Percentiles rank a stretch among this genome's conserved stretches.
These are phyloP conservation scores for Argya squamiceps DNA, from an alignment of 2,797 vertebrate genomes.

Conservation along the genomic window DNA sequence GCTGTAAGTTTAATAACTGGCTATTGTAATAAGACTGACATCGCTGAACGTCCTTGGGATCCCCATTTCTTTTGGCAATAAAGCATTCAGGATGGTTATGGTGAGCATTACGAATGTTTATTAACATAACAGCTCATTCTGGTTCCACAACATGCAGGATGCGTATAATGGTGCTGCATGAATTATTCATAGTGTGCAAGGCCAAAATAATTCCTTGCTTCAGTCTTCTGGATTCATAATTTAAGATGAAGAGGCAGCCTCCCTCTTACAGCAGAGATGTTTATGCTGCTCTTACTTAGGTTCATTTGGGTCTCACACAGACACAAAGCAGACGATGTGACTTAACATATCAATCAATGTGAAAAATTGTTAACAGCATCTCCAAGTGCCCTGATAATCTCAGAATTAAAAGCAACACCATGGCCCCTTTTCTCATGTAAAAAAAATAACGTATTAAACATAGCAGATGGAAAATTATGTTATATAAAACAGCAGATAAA, in stretches of 20 bases:
- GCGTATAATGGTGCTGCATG: background rate
- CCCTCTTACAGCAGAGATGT: background rate
- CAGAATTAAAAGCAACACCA: background rate
- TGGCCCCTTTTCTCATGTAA: background rate
- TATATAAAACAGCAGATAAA: background rate
- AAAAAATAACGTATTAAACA: background rate
- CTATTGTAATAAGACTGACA: background rate
- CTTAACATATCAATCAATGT: background rate
- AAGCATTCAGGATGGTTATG: background rate
- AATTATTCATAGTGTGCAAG: slow-evolving; percentile 49
- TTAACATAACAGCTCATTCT: background rate
- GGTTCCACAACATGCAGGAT: background rate
- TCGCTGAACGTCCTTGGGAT: background rate
- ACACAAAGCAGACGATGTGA: background rate
- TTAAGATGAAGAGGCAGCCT: slow-evolving; percentile 7
- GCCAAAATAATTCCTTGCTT: background rate
- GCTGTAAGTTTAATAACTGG: background rate
- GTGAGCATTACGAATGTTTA: background rate
- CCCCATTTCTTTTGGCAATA: background rate
- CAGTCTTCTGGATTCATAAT: background rate
- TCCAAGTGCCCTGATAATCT: background rate
- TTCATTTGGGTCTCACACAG: background rate
- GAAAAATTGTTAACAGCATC: background rate
- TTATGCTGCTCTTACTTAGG: background rate
- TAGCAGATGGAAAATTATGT: background rate